Conservation (phyloP, 1,140 invertebrate species). For the Saccostrea cuccullata region DNA sequence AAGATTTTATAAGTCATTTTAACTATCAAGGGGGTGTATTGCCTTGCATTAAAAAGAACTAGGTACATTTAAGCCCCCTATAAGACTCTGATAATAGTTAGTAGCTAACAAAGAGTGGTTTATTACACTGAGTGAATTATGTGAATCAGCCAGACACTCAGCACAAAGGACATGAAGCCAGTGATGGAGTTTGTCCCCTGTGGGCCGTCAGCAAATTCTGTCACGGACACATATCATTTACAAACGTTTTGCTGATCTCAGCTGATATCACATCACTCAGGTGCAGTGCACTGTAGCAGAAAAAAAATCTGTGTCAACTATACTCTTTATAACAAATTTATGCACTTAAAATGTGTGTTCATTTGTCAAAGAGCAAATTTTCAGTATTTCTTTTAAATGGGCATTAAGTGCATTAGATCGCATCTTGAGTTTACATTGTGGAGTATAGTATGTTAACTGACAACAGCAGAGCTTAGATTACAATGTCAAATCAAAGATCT, state of each 20-base stretch:
- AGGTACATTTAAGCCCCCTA: too few species aligned
- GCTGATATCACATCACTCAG: not conserved
- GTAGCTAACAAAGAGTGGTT: too few species aligned
- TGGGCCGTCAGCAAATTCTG: not conserved
- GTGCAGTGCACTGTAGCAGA: slow-evolving; percentile 2
- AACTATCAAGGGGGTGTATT: too few species aligned
- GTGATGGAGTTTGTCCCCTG: slow-evolving; percentile 9
- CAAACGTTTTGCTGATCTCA: not conserved
- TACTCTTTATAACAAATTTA: not conserved
- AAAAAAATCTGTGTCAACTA: slow-evolving; percentile 13
- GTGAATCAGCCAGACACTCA: not conserved
- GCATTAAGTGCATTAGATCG: not conserved
- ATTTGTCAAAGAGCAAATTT: not conserved
- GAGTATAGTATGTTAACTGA: not conserved
- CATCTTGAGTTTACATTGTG: not conserved
- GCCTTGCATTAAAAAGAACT: too few species aligned
- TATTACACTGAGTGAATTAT: not conserved
- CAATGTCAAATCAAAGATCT: not conserved
- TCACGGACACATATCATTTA: not conserved
- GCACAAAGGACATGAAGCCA: not conserved
- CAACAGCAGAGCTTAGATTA: not conserved
- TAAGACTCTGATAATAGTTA: too few species aligned
- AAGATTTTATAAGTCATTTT: too few species aligned
- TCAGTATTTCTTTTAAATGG: not conserved
- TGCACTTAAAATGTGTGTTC: slow-evolving; percentile 11